These are phyloP conservation scores for Euphydryas editha DNA, from an alignment of 2,888 invertebrate species.

Conservation along the genomic window DNA sequence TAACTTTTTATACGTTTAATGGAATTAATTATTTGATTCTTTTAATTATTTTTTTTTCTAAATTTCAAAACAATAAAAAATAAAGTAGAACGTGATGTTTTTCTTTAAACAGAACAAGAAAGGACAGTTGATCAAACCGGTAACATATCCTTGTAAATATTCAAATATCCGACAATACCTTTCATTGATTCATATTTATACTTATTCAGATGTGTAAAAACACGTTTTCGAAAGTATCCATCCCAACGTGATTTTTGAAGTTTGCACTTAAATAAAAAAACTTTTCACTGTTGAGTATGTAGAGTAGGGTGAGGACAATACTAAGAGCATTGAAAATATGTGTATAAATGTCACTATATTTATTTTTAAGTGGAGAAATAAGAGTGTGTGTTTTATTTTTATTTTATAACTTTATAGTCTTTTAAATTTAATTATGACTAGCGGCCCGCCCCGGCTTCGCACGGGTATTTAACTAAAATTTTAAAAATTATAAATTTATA, in stretches of 20 bases:
- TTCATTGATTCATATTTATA: conserved; percentile 31
- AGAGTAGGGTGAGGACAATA: neutral
- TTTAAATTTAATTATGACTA: too few relatives aligned
- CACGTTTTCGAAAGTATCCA: conserved; percentile 29
- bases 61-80: neutral
- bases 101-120: neutral
- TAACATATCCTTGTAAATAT: conserved; percentile 17
- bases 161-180: conserved; percentile 13
- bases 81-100: neutral
- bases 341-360: neutral
- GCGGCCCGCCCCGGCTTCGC: too few relatives aligned
- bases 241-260: conserved; percentile 21
- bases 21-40: neutral
- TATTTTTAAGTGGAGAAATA: too few relatives aligned
- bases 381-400: too few relatives aligned
- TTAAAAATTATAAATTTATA: too few relatives aligned
- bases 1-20: too few relatives aligned
- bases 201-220: conserved; percentile 21
- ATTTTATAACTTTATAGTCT: too few relatives aligned
- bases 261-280: neutral
- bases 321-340: neutral
- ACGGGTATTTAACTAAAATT: too few relatives aligned
- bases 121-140: neutral
- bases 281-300: conserved; percentile 3
- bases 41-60: neutral